These are phyloP conservation scores for Omphaloscelis lunosa DNA, from an alignment of 2,888 invertebrate genomes.

Conservation along the genomic window DNA sequence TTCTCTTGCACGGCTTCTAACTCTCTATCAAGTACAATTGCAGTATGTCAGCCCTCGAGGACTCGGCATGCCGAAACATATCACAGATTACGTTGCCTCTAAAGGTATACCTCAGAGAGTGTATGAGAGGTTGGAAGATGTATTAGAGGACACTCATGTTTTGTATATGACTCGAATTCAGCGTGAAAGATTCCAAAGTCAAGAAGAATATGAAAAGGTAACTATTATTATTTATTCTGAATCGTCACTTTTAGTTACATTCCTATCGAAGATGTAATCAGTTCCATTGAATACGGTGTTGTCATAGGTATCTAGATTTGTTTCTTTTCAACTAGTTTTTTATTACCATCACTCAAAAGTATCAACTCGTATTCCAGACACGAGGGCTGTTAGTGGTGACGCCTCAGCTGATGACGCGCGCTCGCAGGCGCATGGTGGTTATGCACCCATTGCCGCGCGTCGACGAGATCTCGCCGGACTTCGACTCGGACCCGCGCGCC, in stretches of 20 bases:
- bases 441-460: conserved; percentile 99
- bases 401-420: conserved; percentile 98
- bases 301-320: background rate
- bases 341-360: background rate
- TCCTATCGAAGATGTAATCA: background rate
- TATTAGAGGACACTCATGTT: conserved; percentile 98
- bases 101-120: conserved; percentile 95
- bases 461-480: conserved; percentile 98
- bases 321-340: background rate
- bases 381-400: conserved; percentile 97
- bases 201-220: conserved; percentile 97
- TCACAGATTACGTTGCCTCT: conserved; percentile 94
- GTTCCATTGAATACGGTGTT: background rate
- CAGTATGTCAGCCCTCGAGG: conserved; percentile 97
- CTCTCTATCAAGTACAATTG: conserved; percentile 97
- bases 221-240: conserved; percentile 34
- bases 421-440: conserved; percentile 98
- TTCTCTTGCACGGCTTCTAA: conserved; percentile 97
- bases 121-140: conserved; percentile 94
- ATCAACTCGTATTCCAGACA: conserved; percentile 88
- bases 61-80: conserved; percentile 97
- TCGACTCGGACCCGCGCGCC: conserved; percentile 98
- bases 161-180: conserved; percentile 99
- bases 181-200: conserved; percentile 96
- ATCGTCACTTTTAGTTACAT: background rate